Evolutionary conservation across 2,113 vertebrate species (phyloP).

Genomic region (Syngnathus floridae): DNA sequence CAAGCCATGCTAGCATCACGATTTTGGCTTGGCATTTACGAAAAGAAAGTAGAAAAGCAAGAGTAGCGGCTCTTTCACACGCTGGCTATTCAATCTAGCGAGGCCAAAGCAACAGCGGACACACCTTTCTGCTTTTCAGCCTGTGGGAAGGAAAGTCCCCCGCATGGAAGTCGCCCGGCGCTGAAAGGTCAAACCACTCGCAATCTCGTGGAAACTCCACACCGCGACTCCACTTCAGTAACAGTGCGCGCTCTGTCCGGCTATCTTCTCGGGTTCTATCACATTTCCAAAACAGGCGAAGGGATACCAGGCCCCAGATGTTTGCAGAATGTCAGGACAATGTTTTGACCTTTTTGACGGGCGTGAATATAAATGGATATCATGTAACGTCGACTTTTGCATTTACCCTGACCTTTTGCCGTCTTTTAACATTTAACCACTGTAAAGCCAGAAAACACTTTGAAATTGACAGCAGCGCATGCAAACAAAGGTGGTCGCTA

Average conservation of each 20-base stretch:
- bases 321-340: slow-evolving; percentile 60
- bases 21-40: slow-evolving; percentile 40
- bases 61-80: slow-evolving; percentile 20
- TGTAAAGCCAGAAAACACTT: no score
- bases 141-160: slow-evolving; percentile 59
- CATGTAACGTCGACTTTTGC: slow-evolving; percentile 38
- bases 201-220: slow-evolving; percentile 55
- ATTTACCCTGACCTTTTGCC: slow-evolving; percentile 46
- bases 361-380: slow-evolving; percentile 53
- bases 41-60: slow-evolving; percentile 35
- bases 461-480: no score
- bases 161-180: slow-evolving; percentile 48
- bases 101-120: slow-evolving; percentile 37
- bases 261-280: slow-evolving; percentile 50
- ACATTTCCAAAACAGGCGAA: slow-evolving; percentile 32
- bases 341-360: slow-evolving; percentile 58
- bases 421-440: no score
- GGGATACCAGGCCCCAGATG: slow-evolving; percentile 39
- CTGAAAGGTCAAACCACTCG: slow-evolving; percentile 59
- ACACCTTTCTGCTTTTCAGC: slow-evolving; percentile 47
- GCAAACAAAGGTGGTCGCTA: no score
- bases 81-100: slow-evolving; percentile 45
- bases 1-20: not conserved
- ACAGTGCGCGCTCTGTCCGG: slow-evolving; percentile 20
- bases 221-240: slow-evolving; percentile 29